Base-by-base conservation (phyloP, 1,140 invertebrate genomes). In the Pachyrhynchus sulphureomaculatus region DNA sequence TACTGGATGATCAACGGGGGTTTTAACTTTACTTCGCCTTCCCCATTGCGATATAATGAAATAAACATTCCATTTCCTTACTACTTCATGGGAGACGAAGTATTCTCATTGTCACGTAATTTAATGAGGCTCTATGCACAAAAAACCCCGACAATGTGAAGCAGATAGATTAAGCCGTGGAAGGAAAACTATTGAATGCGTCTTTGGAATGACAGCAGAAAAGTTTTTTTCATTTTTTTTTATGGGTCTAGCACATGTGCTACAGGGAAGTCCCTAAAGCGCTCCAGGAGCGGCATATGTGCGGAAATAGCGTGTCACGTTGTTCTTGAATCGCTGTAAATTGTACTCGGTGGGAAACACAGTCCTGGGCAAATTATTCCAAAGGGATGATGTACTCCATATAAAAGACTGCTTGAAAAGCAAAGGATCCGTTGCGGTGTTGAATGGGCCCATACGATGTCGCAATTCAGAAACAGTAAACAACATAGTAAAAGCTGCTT, bases 181-280 rank as follows among this genome's bases (percentile, higher is more conserved):
- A 48, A 64, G 61, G 18, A 49, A 51, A 51, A 49, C 56, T 37
- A 59, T 59, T 51, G 24, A 57, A 42, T 53, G 58, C 20, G 62
- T 61, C 2, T 64, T 64, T 52, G 62, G 56, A 53, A 64, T 60
- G 56, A 48, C 47, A 61, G 56, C 62, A 60, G 48, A 64, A 60
- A 64, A 64, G 34, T 60, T 64, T 24, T 29, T 21, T n/a, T n/a
- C n/a, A n/a, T n/a, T n/a, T n/a, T n/a, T n/a, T n/a, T n/a, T n/a
- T n/a, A n/a, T n/a, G n/a, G n/a, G n/a, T n/a, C n/a, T n/a, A n/a
- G n/a, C n/a, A n/a, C n/a, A n/a, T n/a, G n/a, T n/a, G n/a, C n/a
- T n/a, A n/a, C n/a, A n/a, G n/a, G n/a, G n/a, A n/a, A n/a, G n/a
- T n/a, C n/a, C n/a, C n/a, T n/a, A n/a, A n/a, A n/a, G n/a, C n/a